A percentile compares a stretch with the other conserved stretches of the same genome.
Evolutionary conservation across 23 tunicate genomes (phyloP).

Genomic region (Clavelina lepadiformis): DNA sequence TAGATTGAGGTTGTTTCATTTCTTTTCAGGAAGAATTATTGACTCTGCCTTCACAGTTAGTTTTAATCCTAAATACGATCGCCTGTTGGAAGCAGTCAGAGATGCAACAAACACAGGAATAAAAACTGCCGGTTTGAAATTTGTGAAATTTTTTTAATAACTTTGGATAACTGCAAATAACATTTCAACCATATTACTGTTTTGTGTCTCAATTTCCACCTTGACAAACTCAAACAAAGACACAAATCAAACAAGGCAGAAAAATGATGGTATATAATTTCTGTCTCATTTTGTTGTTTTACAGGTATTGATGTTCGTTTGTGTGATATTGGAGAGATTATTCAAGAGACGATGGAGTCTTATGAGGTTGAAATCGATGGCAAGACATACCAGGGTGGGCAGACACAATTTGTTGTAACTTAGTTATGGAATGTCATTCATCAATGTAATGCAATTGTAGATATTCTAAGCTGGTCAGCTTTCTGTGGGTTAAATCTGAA

Average conservation of each 20-base stretch:
- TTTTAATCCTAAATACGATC: constrained; percentile 95
- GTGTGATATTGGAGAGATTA: constrained; percentile 88
- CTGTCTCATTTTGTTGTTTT: not conserved
- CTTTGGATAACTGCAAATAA: not conserved
- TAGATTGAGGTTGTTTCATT: too few species aligned
- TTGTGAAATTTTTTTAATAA: too few species aligned
- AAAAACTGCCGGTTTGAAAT: constrained; percentile 88
- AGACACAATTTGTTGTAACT: not conserved
- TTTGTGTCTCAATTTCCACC: not conserved
- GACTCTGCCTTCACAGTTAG: constrained; percentile 97
- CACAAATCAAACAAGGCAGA: too few species aligned
- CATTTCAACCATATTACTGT: not conserved
- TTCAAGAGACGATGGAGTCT: constrained; percentile 98
- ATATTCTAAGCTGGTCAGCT: too few species aligned
- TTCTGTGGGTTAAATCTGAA: too few species aligned
- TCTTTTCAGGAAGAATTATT: constrained; percentile 73
- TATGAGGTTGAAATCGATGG: constrained; percentile 96
- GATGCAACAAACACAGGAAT: constrained; percentile 99
- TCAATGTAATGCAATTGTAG: not conserved
- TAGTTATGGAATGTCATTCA: not conserved
- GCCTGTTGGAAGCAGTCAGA: constrained; percentile 92
- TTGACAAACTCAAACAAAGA: too few species aligned
- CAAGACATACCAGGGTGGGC: constrained; percentile 83
- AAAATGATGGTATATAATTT: too few species aligned
- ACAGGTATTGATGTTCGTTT: constrained; percentile 88